Base-by-base conservation (phyloP, 2,797 vertebrate genomes). In the Iguana delicatissima region DNA sequence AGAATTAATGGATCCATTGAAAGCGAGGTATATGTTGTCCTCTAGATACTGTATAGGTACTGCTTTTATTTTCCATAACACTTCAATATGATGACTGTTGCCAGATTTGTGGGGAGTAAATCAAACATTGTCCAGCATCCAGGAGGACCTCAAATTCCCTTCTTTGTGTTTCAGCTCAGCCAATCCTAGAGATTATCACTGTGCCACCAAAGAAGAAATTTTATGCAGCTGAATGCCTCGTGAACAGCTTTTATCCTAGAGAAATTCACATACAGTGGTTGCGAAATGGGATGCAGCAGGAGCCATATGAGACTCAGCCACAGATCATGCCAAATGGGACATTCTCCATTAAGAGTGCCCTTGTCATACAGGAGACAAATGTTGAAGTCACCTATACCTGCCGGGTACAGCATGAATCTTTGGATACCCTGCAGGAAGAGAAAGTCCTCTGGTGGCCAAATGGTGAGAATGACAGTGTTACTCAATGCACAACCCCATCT, bases 191-290 rank as follows among this genome's bases (percentile, higher is more conserved):
- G 59, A 12, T 87, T 3, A 8, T 46, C 72, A 77, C 69, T 9
- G 18, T 1, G 46, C 46, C 50, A 12, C 1, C 12, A n/a, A 18
- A 4, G 12, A n/a, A 67, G 24, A n/a, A 14, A 4, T 62, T 87
- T 22, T 55, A 4, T 5, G 85, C 4, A 22, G 46, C 86, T 0
- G 1, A 8, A 46, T 91, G 89, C 26, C 46, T 57, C 0, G 57
- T 67, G 46, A 84, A 59, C 50, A 22, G 62, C 3, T 91, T 91
- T 79, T 87, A 87, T 35, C 89, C 89, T 10, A 6, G 32, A 14
- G 18, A 46, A 18, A 18, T 91, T 67, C 4, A 84, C 0, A 35
- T 91, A 3, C 32, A 77, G 18, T 84, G 80, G 89, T 73, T 91
- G 26, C 42, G n/a, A 46, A 69, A 87, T 2, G 18, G 62, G 29